Conservation (phyloP, 2,888 invertebrate species). For the Hydraecia micacea region DNA sequence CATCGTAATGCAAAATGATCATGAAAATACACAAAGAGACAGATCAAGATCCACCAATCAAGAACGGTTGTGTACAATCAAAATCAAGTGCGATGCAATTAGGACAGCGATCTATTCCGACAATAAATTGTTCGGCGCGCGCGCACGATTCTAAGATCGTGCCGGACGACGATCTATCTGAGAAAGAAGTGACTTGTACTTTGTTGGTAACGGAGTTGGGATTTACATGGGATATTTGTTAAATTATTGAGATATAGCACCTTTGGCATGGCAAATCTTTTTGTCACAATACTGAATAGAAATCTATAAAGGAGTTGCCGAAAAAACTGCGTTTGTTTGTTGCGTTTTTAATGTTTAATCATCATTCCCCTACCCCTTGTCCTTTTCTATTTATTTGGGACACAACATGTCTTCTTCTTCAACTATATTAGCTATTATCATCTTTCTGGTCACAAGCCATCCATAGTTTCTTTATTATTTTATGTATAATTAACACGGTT, state of each 20-base stretch:
- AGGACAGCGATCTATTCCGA: slow-evolving; percentile 60
- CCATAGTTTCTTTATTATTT: neutral
- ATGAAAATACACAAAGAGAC: slow-evolving; percentile 53
- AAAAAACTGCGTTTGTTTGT: no score
- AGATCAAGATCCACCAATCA: slow-evolving; percentile 58
- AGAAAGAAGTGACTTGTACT: slow-evolving; percentile 44
- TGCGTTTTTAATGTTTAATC: neutral
- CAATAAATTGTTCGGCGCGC: slow-evolving; percentile 61
- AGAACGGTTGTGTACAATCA: slow-evolving; percentile 57
- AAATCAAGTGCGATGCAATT: slow-evolving; percentile 64
- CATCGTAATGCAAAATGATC: slow-evolving; percentile 35
- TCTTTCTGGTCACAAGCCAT: neutral
- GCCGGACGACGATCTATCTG: slow-evolving; percentile 55
- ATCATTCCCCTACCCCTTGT: neutral
- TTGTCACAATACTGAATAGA: neutral
- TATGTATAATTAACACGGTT: neutral
- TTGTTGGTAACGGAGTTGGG: slow-evolving; percentile 5
- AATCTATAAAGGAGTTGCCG: neutral
- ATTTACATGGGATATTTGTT: slow-evolving; percentile 20
- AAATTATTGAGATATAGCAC: neutral
- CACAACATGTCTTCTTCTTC: neutral
- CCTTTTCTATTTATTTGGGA: neutral
- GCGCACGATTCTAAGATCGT: slow-evolving; percentile 68
- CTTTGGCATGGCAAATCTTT: neutral
- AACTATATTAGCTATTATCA: neutral